These are phyloP conservation scores for Cantharis rustica DNA, from an alignment of 2,888 invertebrate species.

Conservation along the genomic window DNA sequence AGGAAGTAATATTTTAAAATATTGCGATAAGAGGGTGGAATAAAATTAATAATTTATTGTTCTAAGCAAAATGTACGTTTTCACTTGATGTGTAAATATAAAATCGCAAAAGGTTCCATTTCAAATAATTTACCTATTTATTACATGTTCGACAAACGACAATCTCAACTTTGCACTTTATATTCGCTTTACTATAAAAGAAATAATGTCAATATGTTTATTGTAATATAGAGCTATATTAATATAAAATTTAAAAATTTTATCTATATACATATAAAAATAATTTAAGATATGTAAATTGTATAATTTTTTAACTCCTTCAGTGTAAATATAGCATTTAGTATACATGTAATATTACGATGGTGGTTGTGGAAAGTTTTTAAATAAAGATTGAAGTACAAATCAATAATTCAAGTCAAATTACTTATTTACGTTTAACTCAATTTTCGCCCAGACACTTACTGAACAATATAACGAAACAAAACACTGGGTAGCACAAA, in stretches of 20 bases:
- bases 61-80: conserved; percentile 17
- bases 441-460: neutral
- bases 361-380: conserved; percentile 15
- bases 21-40: conserved; percentile 1
- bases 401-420: conserved; percentile 11
- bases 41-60: conserved; percentile 11
- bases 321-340: conserved; percentile 29
- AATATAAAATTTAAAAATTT: conserved; percentile 29
- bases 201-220: conserved; percentile 30
- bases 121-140: conserved; percentile 11
- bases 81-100: conserved; percentile 4
- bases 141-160: conserved; percentile 46
- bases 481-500: neutral
- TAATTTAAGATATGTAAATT: conserved; percentile 30
- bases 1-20: neutral
- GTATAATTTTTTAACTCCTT: conserved; percentile 33
- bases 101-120: conserved; percentile 6
- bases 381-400: conserved; percentile 21
- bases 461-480: neutral
- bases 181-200: conserved; percentile 24
- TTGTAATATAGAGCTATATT: conserved; percentile 31
- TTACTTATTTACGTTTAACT: neutral
- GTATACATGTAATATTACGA: conserved; percentile 23
- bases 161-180: conserved; percentile 49
- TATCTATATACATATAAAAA: conserved; percentile 22